phyloP scores from a whole-genome alignment of 2,797 vertebrate species.

The Hirundo rustica region DNA sequence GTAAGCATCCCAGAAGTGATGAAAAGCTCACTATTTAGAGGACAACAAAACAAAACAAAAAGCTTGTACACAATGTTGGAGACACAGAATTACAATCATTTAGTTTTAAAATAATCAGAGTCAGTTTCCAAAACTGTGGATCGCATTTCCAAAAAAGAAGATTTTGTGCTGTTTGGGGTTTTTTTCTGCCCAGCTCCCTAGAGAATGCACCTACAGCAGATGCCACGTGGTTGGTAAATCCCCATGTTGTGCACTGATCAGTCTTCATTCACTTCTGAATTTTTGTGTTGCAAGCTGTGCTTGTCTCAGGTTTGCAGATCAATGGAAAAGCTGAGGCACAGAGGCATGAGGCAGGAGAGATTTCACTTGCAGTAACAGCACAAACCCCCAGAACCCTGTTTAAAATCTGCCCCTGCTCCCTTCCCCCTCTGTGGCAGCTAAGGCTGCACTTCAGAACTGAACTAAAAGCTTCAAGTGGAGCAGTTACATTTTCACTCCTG shows the following conservation, averaged over 20 bases:
- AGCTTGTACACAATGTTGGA: neutral
- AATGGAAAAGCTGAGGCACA: neutral
- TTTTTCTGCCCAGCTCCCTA: neutral
- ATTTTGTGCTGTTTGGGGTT: neutral
- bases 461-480: neutral
- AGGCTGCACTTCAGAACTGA: neutral
- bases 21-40: neutral
- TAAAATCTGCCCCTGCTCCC: neutral
- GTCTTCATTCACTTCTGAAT: neutral
- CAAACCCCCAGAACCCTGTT: neutral
- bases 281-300: neutral
- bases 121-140: neutral
- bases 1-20: neutral
- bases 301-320: neutral
- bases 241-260: neutral
- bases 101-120: neutral
- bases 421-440: neutral
- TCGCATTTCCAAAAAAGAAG: neutral
- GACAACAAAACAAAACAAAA: neutral
- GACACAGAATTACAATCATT: neutral
- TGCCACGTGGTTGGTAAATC: rapidly evolving
- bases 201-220: neutral
- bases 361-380: neutral
- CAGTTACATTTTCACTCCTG: neutral
- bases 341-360: neutral